Evolutionary conservation across 92 coral and sea anemone genomes (phyloP).

Genomic region (Phenganax subtilis): DNA sequence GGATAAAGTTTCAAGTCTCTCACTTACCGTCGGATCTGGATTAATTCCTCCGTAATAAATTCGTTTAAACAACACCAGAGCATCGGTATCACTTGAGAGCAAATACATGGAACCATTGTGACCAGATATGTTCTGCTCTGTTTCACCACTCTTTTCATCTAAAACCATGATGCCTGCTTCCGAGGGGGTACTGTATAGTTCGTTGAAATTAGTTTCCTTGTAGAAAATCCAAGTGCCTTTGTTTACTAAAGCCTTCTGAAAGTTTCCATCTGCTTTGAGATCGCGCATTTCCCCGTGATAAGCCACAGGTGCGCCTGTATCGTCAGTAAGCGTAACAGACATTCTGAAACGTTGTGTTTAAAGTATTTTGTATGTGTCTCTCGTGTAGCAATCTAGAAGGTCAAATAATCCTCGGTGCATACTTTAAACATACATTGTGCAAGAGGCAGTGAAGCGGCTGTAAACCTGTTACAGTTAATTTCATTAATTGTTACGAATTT

Average conservation of each 20-base stretch:
- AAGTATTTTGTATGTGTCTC: background rate
- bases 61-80: background rate
- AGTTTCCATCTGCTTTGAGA: background rate
- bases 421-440: too few relatives aligned
- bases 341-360: background rate
- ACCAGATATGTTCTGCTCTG: background rate
- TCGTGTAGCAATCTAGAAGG: background rate
- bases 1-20: background rate
- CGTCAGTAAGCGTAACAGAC: background rate
- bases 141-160: background rate
- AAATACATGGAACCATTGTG: background rate
- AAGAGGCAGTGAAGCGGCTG: too few relatives aligned
- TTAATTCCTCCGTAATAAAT: background rate
- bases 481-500: too few relatives aligned
- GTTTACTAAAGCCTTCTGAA: background rate
- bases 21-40: background rate
- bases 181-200: background rate
- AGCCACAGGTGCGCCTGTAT: background rate
- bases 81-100: background rate
- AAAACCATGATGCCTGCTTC: background rate
- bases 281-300: background rate
- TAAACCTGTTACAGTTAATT: too few relatives aligned
- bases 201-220: background rate
- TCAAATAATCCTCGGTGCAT: background rate
- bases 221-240: background rate